These are phyloP conservation scores for Tenthredo scrophulariae DNA, from an alignment of 2,888 invertebrate genomes.

Conservation along the genomic window DNA sequence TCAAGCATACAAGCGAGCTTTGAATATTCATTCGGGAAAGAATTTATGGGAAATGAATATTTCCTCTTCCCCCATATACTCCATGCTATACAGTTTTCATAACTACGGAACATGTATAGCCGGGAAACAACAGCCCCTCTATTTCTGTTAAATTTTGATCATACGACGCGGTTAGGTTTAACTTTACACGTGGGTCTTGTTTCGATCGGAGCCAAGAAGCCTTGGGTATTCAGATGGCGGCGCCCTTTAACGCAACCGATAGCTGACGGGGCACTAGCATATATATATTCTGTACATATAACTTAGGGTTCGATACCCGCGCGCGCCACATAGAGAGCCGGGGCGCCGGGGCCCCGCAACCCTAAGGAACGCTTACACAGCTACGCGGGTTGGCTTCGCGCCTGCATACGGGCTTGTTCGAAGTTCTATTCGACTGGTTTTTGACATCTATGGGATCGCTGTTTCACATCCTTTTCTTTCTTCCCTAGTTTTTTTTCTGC, in stretches of 20 bases:
- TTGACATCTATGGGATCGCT: conserved; percentile 33
- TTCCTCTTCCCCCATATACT: not conserved
- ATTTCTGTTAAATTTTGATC: conserved; percentile 32
- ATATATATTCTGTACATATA: conserved; percentile 26
- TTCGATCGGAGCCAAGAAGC: conserved; percentile 38
- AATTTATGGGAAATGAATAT: conserved; percentile 13
- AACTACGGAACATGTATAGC: not conserved
- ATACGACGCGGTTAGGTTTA: conserved; percentile 22
- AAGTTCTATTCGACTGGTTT: conserved; percentile 34
- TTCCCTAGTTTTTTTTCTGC: not conserved
- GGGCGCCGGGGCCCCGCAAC: conserved; percentile 40
- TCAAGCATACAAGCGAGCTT: not conserved
- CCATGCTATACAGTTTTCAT: not conserved
- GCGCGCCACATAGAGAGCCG: not conserved
- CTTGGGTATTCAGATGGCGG: conserved; percentile 51
- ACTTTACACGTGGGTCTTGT: conserved; percentile 43
- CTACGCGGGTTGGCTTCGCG: conserved; percentile 47
- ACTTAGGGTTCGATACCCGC: conserved; percentile 51
- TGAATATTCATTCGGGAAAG: not conserved
- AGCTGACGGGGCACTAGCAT: conserved; percentile 49
- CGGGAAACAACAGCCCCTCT: not conserved
- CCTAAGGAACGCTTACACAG: conserved; percentile 50
- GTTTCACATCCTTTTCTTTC: not conserved
- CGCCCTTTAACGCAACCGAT: conserved; percentile 50
- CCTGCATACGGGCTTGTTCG: conserved; percentile 41